Evolutionary conservation across 2,113 vertebrate species (phyloP).

Genomic region (Alligator mississippiensis): DNA sequence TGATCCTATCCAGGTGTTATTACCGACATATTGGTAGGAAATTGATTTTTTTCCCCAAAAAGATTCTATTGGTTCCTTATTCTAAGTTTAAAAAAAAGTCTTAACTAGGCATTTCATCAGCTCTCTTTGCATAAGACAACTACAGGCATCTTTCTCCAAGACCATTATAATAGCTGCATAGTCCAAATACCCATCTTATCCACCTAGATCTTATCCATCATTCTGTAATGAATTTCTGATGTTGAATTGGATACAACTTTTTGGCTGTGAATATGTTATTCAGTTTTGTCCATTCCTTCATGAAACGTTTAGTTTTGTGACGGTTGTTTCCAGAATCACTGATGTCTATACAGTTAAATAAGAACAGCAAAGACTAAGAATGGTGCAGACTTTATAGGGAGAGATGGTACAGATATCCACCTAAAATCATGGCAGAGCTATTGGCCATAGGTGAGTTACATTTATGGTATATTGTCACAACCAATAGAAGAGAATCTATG

Average conservation of each 20-base stretch:
- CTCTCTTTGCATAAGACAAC: not conserved
- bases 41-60: not conserved
- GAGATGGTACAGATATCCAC: not conserved
- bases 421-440: not conserved
- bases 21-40: not conserved
- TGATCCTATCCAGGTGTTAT: not conserved
- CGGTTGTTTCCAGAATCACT: not conserved
- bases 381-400: not conserved
- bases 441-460: not conserved
- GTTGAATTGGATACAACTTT: not conserved
- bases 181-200: not conserved
- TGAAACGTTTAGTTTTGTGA: rapidly evolving
- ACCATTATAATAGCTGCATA: not conserved
- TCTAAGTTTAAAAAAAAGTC: not conserved
- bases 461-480: not conserved
- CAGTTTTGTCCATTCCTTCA: not conserved
- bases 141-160: not conserved
- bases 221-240: not conserved
- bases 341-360: not conserved
- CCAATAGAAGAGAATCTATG: not conserved
- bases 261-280: not conserved
- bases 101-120: not conserved
- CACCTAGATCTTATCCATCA: not conserved
- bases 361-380: not conserved
- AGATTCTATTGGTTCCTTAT: too few relatives aligned